Base-by-base conservation (phyloP, 2,113 vertebrate species). In the Alectura lathami region DNA sequence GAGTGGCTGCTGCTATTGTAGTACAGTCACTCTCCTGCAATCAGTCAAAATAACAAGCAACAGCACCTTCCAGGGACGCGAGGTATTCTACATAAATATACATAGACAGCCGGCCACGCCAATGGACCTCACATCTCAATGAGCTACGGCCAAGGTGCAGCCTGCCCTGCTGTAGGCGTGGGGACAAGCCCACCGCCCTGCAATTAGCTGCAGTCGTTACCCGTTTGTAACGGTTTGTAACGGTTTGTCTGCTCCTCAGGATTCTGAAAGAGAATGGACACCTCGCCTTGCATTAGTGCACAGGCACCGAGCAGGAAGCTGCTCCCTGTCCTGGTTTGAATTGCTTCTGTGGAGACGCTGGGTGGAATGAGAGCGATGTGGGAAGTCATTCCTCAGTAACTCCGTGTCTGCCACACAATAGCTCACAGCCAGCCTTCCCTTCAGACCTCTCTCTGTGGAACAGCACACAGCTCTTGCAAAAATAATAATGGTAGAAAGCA, bases 11-110 rank as follows among this genome's bases (percentile, higher is more conserved):
- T 83, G 96, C 97, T 96, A 93, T 95, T 84, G 86, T 94, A 96
- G 95, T 85, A 77, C 93, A 96, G 96, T 92, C 97, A 93, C 97
- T 97, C 62, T 91, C 90, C 97, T 96, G 95, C 92, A 97, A 98
- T 98, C 97, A 94, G 97, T 98, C 98, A 98, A 96, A 95, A 97
- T 98, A 98, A 98, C 96, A 98, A 98, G 98, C 96, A 96, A 91
- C 92, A 95, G 97, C 89, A 97, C 91, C 94, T 96, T 91, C 91
- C 93, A 94, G 97, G 95, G 96, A 95, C 2, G 84, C 84, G 60
- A 84, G 93, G 82, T 75, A 79, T 95, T 93, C 96, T 86, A 57
- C 93, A 96, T 97, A 97, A 97, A 97, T 97, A 96, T 86, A 96
- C 95, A 97, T 51, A 86, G 97, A 90, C 92, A 89, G 86, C 69